Evolutionary conservation across 2,113 vertebrate species (phyloP).

Genomic region (Phylloscopus trochilus): DNA sequence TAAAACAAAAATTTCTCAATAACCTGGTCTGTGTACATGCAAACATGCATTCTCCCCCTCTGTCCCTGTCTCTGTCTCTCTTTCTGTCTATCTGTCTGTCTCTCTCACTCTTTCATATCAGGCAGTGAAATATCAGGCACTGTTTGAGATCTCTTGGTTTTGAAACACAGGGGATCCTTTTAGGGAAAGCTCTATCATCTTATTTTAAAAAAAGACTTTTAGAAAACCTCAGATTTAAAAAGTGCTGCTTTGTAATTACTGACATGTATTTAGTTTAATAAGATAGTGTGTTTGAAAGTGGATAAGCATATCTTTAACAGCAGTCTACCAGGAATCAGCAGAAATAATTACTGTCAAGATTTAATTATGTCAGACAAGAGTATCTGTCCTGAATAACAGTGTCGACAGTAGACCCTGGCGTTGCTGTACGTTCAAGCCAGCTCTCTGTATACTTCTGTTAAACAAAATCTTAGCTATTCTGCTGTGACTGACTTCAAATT

Average conservation of each 20-base stretch:
- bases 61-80: background rate
- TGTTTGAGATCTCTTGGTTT: background rate
- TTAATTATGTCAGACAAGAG: constrained; percentile 76
- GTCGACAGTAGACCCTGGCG: constrained; percentile 43
- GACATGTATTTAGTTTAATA: constrained; percentile 69
- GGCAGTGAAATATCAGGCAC: background rate
- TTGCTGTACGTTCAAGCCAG: constrained; percentile 45
- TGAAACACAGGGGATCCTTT: constrained; percentile 15
- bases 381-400: constrained; percentile 66
- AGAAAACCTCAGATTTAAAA: constrained; percentile 57
- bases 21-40: background rate
- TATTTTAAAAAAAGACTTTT: constrained; percentile 55
- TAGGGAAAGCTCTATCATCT: constrained; percentile 19
- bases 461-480: constrained; percentile 39
- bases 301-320: constrained; percentile 72
- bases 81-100: too few relatives aligned
- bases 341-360: constrained; percentile 73
- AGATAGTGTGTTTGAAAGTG: constrained; percentile 65
- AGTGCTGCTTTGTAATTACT: constrained; percentile 69
- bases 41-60: background rate
- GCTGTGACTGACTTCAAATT: constrained; percentile 41
- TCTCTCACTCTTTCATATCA: background rate
- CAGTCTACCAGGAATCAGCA: constrained; percentile 70
- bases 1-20: background rate
- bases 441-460: constrained; percentile 40